Conservation (phyloP, 2,113 vertebrate species). For the Xenus cinereus region DNA sequence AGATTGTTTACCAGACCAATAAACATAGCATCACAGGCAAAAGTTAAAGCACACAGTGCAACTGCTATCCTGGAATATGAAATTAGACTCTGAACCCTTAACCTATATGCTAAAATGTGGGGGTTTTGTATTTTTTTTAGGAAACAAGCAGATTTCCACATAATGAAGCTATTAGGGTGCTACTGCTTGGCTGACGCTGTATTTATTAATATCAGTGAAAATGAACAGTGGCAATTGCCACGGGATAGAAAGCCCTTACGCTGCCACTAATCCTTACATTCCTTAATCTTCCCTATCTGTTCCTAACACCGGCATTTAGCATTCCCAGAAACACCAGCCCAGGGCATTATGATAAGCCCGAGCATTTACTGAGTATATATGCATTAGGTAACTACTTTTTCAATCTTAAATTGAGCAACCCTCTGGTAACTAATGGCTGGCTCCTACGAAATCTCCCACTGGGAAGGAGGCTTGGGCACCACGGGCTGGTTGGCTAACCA, state of each 20-base stretch:
- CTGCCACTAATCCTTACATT: neutral
- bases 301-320: neutral
- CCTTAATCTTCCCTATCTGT: neutral
- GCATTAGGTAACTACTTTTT: neutral
- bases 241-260: neutral
- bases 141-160: neutral
- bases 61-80: neutral
- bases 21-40: neutral
- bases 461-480: neutral
- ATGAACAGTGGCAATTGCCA: neutral
- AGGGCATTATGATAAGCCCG: neutral
- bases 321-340: neutral
- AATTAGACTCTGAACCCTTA: neutral
- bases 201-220: conserved; percentile 3
- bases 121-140: neutral
- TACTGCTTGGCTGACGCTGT: neutral
- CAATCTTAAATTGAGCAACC: neutral
- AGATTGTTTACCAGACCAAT: neutral
- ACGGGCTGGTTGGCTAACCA: neutral
- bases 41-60: neutral
- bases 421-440: neutral
- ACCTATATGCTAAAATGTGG: neutral
- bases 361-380: neutral
- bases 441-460: neutral
- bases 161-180: neutral